Conservation (phyloP, 2,888 invertebrate genomes). For the Cosmia pyralina region DNA sequence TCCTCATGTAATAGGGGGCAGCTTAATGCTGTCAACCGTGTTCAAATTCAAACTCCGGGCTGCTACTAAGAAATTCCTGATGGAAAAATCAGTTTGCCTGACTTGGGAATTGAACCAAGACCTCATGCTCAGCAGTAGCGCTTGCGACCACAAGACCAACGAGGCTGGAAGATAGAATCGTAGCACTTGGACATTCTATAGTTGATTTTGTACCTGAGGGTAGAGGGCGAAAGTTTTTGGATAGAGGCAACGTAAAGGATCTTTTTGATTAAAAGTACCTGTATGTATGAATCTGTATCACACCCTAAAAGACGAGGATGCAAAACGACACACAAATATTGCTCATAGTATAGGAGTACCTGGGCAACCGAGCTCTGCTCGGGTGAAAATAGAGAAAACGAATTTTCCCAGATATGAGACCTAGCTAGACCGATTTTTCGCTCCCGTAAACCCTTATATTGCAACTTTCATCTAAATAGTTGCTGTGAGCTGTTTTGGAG, state of each 20-base stretch:
- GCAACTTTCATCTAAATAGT: too few species aligned
- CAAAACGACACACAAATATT: too few species aligned
- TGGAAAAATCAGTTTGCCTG: neutral
- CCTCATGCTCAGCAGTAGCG: neutral
- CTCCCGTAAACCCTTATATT: too few species aligned
- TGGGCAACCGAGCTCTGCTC: too few species aligned
- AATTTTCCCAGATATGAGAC: too few species aligned
- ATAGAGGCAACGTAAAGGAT: neutral
- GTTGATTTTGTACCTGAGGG: neutral
- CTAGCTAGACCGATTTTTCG: too few species aligned
- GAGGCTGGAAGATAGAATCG: neutral
- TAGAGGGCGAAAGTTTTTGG: neutral
- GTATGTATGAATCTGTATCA: too few species aligned
- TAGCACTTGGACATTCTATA: neutral
- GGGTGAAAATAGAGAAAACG: too few species aligned
- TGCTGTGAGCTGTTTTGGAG: too few species aligned
- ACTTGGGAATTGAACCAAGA: neutral
- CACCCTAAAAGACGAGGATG: too few species aligned
- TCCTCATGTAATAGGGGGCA: too few species aligned
- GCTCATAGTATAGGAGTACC: too few species aligned
- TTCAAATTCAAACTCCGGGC: neutral
- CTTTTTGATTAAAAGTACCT: neutral
- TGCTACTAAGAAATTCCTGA: neutral
- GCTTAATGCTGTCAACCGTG: neutral
- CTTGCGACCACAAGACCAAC: neutral